These are phyloP conservation scores for Megastigmus dorsalis DNA, from an alignment of 2,888 invertebrate genomes.

Conservation along the genomic window DNA sequence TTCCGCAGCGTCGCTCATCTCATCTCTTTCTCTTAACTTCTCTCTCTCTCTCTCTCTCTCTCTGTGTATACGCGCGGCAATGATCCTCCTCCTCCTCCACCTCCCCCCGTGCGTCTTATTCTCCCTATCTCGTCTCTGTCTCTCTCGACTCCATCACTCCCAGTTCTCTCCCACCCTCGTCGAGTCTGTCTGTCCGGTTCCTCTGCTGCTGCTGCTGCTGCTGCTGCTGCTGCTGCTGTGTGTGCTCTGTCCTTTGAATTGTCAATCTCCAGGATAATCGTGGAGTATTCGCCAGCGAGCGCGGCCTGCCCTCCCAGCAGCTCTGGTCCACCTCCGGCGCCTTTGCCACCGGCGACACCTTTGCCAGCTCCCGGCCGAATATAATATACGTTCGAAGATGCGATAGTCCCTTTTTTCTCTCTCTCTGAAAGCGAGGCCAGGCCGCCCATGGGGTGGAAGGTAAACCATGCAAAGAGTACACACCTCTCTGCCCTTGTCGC, in stretches of 20 bases:
- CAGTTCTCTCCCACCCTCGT: neutral
- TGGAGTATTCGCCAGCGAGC: neutral
- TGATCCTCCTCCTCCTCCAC: neutral
- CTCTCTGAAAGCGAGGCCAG: neutral
- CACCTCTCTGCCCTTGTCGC: too few species aligned
- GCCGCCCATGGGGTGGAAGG: too few species aligned
- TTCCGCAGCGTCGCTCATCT: constrained; percentile 17
- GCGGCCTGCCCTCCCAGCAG: neutral
- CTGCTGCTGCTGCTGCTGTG: constrained; percentile 8
- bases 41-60: neutral
- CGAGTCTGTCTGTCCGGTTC: constrained; percentile 22
- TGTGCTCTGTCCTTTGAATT: constrained; percentile 16
- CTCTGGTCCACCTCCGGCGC: too few species aligned
- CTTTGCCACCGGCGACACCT: too few species aligned
- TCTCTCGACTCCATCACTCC: constrained; percentile 23
- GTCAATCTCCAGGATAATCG: constrained; percentile 12
- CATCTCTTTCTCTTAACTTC: too few species aligned
- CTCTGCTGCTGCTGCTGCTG: constrained; percentile 13
- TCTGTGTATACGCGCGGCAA: neutral
- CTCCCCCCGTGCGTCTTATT: too few species aligned
- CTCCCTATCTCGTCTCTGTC: neutral
- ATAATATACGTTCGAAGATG: neutral
- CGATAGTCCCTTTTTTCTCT: too few species aligned
- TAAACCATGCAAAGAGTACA: too few species aligned
- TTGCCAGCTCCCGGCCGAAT: too few species aligned